Evolutionary conservation across 2,797 vertebrate genomes (phyloP), one percentile per base, ranked within the genome.

Genomic region (Chelonia mydas): DNA sequence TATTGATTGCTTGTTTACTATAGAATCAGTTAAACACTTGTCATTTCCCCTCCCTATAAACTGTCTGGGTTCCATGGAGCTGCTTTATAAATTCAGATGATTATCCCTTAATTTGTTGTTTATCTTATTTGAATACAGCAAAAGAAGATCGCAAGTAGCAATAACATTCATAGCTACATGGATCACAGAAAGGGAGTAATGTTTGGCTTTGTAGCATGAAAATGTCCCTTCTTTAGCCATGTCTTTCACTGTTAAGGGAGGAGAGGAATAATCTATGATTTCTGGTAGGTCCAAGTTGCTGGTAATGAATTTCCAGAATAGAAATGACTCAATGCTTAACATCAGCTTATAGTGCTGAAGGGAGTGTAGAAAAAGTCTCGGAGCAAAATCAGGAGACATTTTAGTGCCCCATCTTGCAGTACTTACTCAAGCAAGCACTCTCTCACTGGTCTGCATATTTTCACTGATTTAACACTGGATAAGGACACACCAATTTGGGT

Each of bases 1-100:
- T 90, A 95, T 96, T 81, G 50, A 90, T 95, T 87, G 80, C 92
- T 94, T 87, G 80, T 92, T 91, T 87, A 94, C 91, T 86, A 61
- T 50, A 27, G 21, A 81, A 78, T 94, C 80, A 90, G 61, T 83
- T 90, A 68, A 68, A 90, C 80, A 0, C 88, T 96, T 45, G 41
- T 17, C 78, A 87, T 3, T 81, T 90, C 53, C 25, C 87, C 87
- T 53, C 28, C 85, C 87, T 57, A 93, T 72, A 59, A 57, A 45
- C 94, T 1, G 45, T 88, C 90, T 90, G 74, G 47, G 84, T 94
- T 61, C 47, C 85, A 50, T 77, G 25, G 77, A 86, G 19, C 68
- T 83, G 28, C 81, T 53, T 11, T n/a, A 45, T 84, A 88, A 81
- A 77, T 55, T 55, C 55, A 41, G 53, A 74, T 21, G 23, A 10